Evolutionary conservation across 2,888 invertebrate species (phyloP).

Genomic region (Frankliniella fusca): DNA sequence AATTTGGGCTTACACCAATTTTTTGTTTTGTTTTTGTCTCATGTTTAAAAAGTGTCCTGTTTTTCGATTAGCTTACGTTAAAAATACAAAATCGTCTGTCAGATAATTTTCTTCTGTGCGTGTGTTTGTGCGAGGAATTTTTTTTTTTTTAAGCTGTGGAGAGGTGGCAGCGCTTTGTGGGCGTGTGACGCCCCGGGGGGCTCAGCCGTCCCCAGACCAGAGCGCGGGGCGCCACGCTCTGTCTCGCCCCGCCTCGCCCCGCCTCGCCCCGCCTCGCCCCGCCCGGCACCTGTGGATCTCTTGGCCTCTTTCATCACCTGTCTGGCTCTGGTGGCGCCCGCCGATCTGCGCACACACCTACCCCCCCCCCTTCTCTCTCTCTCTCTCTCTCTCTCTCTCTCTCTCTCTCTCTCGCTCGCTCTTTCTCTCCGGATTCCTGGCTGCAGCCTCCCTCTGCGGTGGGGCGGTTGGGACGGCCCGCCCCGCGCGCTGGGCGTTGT

Average conservation of each 20-base stretch:
- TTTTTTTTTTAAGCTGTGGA: too few relatives aligned
- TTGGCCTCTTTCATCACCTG: neutral
- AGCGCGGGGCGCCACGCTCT: neutral
- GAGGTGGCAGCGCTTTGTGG: too few relatives aligned
- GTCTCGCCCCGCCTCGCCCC: neutral
- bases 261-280: neutral
- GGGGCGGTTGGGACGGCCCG: neutral
- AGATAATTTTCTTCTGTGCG: too few relatives aligned
- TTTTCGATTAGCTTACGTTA: too few relatives aligned
- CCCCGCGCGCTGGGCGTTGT: too few relatives aligned
- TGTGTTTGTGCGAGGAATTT: too few relatives aligned
- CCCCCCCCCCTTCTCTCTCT: neutral
- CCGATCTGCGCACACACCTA: neutral
- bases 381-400: constrained; percentile 18
- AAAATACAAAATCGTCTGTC: too few relatives aligned
- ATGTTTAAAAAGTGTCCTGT: too few relatives aligned
- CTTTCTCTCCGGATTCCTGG: neutral
- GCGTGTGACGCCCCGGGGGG: too few relatives aligned
- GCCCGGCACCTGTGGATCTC: neutral
- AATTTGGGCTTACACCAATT: too few relatives aligned
- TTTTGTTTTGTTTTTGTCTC: too few relatives aligned
- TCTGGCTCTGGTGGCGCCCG: neutral
- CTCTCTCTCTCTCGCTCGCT: constrained; percentile 1
- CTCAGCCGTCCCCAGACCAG: too few relatives aligned
- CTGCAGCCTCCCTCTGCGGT: neutral